Base-by-base conservation (phyloP, 2,797 vertebrate species). In the Xiphophorus birchmanni region DNA sequence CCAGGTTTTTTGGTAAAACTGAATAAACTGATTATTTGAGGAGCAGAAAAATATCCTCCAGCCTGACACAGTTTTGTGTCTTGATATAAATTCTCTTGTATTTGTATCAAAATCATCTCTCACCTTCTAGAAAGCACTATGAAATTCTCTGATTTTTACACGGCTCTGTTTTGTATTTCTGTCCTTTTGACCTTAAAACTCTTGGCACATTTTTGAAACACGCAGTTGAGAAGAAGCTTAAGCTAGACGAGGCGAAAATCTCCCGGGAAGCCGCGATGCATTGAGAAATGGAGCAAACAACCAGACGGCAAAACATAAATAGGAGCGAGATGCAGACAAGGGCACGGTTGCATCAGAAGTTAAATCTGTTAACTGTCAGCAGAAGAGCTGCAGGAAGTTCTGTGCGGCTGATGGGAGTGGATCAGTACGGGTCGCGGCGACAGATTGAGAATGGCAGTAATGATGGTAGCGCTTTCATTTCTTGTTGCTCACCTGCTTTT, bases 271-370 rank as follows among this genome's bases (percentile, higher is more conserved):
- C 85, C 29, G 32, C 21, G 72, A 69, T 37, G 80, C 87, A 84
- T 42, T 2, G 52, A 77, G 10, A 67, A 73, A 75, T 63, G 1
- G 0, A 79, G 79, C 60, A 74, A 79, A 77, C 88, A 69, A 1
- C 65, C 65, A 89, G 90, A 92, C 86, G 90, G 87, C 75, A 81
- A 81, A 79, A 23, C 79, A 85, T 77, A 84, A 89, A 92, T 47
- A 80, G 78, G 74, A 50, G 80, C 5, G n/a, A 74, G 79, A 87
- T 80, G 45, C 79, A 86, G 81, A 80, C 75, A 2, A 80, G 83
- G 78, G 67, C 81, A 77, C 73, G 63, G 76, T 74, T 63, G 72
- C 76, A 74, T 86, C 81, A 18, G 5, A 75, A 60, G 45, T 82
- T 72, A 69, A 90, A 75, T 81, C 42, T 88, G 77, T 56, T 84